These are phyloP conservation scores for Pituophis catenifer DNA, from an alignment of 2,113 vertebrate species.

Conservation along the genomic window DNA sequence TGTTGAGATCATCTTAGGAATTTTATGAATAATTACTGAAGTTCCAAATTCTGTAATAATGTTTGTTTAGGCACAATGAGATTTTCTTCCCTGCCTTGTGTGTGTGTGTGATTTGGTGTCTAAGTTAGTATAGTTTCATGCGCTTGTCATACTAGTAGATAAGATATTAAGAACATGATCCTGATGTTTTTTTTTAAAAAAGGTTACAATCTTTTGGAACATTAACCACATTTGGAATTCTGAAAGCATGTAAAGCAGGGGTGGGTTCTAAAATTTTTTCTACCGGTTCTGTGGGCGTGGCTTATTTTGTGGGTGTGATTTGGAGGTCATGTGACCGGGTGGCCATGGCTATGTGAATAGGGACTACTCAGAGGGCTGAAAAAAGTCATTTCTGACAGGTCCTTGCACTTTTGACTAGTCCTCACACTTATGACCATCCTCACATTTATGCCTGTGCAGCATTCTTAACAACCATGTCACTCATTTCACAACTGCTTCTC, in stretches of 20 bases:
- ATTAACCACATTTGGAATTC: background rate
- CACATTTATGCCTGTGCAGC: no score
- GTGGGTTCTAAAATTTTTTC: no score
- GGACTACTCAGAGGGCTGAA: no score
- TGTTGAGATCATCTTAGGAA: background rate
- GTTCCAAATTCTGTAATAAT: background rate
- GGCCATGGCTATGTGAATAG: no score
- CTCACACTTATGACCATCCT: no score
- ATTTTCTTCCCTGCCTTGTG: background rate
- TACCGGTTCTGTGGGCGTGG: no score
- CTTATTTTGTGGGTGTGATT: no score
- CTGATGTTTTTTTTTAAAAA: background rate
- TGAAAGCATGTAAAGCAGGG: background rate
- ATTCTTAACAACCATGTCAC: no score
- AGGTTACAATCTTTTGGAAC: background rate
- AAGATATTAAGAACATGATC: background rate
- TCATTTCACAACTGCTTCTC: no score
- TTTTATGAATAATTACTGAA: background rate
- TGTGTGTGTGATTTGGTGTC: background rate
- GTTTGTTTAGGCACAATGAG: background rate
- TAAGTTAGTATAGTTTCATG: background rate
- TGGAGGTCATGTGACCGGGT: no score
- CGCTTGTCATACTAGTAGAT: background rate
- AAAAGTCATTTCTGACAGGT: no score
- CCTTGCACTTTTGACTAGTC: no score